Evolutionary conservation across 2,888 invertebrate species (phyloP), one percentile per base, ranked within the genome.

Genomic region (Aspidiotus rigidus): DNA sequence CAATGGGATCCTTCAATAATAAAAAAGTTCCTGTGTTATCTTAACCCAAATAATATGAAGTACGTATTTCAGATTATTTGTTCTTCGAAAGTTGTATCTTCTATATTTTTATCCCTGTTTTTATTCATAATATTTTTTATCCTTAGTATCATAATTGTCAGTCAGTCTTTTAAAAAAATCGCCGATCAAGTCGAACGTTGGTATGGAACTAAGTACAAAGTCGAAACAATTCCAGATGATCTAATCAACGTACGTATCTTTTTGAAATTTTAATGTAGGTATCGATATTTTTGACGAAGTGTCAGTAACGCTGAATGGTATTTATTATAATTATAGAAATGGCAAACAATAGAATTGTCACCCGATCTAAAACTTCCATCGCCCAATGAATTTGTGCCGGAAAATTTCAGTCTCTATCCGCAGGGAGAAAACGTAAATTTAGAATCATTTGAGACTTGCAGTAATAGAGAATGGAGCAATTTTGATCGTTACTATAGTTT

Each of bases 301-400:
- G 28, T 28, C 28, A 3, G 28, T 28, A 28, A 28, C 5, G 28
- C 28, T 28, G 5, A 28, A 28, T 28, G 28, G 28, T 28, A 5
- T 28, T 28, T 5, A 28, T 75, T 77, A 60, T 75, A 85, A 28
- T 75, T 77, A 60, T 75, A 85, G 81, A 79, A 78, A 66, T 95
- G 93, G 93, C 80, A 80, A 70, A 80, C 82, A n/a, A 86, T 84
- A 67, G 83, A 82, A 11, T 75, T 84, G 0, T 83, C 84, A 74
- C 78, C 83, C 0, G 84, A 87, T 71, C 80, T 97, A 0, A 81
- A 83, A 72, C 78, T 97, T 42, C 95, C 97, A 1, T 82, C 83
- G 2, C 86, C 85, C 70, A 99, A 98, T 80, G 90, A 91, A 78
- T 98, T 97, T 79, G 92, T 99, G 75, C 93, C 98, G 0, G 83